Evolutionary conservation across 2,888 invertebrate species (phyloP), one percentile per base, ranked within the genome.

Genomic region (Netelia fuscicornis): DNA sequence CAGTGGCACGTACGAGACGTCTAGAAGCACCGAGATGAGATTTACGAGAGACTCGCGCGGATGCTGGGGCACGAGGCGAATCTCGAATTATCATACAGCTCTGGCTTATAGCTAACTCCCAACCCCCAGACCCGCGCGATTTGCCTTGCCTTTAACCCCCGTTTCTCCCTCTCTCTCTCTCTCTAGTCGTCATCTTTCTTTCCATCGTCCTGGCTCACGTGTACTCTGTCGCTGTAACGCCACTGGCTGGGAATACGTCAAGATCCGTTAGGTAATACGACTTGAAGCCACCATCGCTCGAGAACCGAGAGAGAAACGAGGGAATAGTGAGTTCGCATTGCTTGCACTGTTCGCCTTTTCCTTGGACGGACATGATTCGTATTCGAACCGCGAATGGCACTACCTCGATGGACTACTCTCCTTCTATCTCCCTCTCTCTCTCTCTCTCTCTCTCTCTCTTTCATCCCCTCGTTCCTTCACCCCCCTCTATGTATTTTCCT

Each of bases 61-160:
- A 87, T 84, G 83, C 86, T 81, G 75, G 68, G 84, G 84, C 86
- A 84, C 84, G 87, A 87, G 87, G 84, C 87, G 87, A 87, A 87
- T 87, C 84, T 80, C 72, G 84, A 86, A 87, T 87, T 86, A 87
- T 87, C 87, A 87, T 84, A 85, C 54, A 65, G 78, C 82, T 78
- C 67, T 20, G 42, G 62, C 74, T 74, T 74, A 64, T 56, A 37
- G 56, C 54, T 17, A 23, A 37, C 77, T 58, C 42, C 54, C 62
- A 48, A 42, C 30, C 65, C 74, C 23, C n/a, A 42, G 60, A 68
- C 70, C 11, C 76, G 42, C 64, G 65, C 37, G 62, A 64, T 76
- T 77, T 65, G 30, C 75, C 54, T 54, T 54, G 48, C 17, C 67
- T 64, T 37, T 10, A 13, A 48, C 64, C 17, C 58, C 25, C 78